Base-by-base conservation (phyloP, 2,113 vertebrate genomes). In the Pterophyllum scalare region DNA sequence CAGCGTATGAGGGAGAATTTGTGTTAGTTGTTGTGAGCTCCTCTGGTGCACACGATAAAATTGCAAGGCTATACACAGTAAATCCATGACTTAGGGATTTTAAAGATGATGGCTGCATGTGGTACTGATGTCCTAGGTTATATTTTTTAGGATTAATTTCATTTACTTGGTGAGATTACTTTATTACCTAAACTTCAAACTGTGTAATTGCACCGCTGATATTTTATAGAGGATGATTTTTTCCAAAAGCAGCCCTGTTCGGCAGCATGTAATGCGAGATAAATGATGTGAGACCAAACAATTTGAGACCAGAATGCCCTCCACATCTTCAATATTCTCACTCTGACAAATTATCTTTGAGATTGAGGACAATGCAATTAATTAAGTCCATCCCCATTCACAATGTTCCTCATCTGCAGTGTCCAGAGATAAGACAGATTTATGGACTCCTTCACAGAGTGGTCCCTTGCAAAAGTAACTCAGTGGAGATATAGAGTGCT, bases 341-440 rank as follows among this genome's bases (percentile, higher is more conserved):
- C 67, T 79, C 11, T 6, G 35, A 76, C 64, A 65, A 80, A 84
- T 88, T 77, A 87, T 90, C 92, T 86, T 43, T 33, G 46, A 80
- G 79, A 84, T 74, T 88, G 79, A 77, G 82, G 75, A 88, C 84
- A 89, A 80, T 83, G 76, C 83, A 89, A 86, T 88, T 90, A 86
- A 89, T 90, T 85, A 83, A 89, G 83, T 79, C 81, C 62, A 77
- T 56, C 28, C 40, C 33, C 17, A 59, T 58, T 81, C 72, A 15
- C 40, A 59, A 59, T 83, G 84, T 80, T 84, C 12, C 62, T 84
- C 82, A 86, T 92, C 80, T 75, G 75, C 67, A 15, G 67, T 72
- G 76, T 85, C 81, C 76, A 75, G 52, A 86, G 87, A 89, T 90
- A 89, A 91, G 62, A 54, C 87, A 87, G 89, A 92, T 92, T 93